phyloP scores from a whole-genome alignment of 1,140 invertebrate species.

The Drosophila teissieri region DNA sequence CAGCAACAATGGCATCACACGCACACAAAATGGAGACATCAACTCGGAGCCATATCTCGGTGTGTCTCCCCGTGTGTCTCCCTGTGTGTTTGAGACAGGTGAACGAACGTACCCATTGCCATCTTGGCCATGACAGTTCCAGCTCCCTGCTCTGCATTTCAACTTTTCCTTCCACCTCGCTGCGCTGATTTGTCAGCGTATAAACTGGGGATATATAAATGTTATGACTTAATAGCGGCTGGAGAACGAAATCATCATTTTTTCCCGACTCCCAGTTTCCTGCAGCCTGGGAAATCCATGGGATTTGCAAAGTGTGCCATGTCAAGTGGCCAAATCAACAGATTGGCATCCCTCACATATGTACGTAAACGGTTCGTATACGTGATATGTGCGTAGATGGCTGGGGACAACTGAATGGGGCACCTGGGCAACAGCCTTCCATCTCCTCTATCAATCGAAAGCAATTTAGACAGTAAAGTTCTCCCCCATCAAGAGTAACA shows the following conservation, averaged over 20 bases:
- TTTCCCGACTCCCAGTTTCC: neutral
- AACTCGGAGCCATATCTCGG: constrained; percentile 14
- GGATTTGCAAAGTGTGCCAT: constrained; percentile 4
- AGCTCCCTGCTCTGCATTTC: neutral
- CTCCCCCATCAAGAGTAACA: neutral
- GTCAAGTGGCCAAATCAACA: constrained; percentile 59
- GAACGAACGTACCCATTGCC: constrained; percentile 63
- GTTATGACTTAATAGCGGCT: constrained; percentile 38
- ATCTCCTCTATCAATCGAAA: constrained; percentile 12
- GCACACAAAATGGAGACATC: constrained; percentile 67
- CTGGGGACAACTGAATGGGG: constrained; percentile 13
- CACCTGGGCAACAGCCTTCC: constrained; percentile 18
- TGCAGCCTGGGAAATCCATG: too few relatives aligned
- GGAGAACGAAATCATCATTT: constrained; percentile 9
- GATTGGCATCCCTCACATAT: constrained; percentile 21
- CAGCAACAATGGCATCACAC: constrained; percentile 32
- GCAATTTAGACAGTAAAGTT: neutral
- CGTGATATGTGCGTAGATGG: constrained; percentile 11
- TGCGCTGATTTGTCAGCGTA: constrained; percentile 50
- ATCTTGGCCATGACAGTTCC: constrained; percentile 54
- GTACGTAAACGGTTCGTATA: neutral
- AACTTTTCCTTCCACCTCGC: constrained; percentile 27
- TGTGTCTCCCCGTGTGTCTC: constrained; percentile 10
- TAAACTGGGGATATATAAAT: constrained; percentile 46
- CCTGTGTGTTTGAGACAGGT: constrained; percentile 49